phyloP scores from a whole-genome alignment of 2,888 invertebrate species.

The Apodemia zela region DNA sequence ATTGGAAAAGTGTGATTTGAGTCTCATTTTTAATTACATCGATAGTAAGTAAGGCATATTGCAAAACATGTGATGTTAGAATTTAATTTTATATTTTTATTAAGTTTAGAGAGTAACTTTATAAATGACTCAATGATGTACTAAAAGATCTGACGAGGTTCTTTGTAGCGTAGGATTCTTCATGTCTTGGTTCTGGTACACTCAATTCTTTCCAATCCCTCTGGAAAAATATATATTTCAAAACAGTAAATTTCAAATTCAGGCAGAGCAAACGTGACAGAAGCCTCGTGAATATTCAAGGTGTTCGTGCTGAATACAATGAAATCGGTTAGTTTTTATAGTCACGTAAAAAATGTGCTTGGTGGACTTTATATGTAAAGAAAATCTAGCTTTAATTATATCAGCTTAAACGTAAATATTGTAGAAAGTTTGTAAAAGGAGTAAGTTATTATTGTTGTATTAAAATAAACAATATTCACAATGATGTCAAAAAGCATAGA shows the following conservation, averaged over 20 bases:
- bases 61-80: neutral
- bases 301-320: no score
- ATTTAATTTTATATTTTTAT: neutral
- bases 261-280: no score
- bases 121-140: conserved; percentile 29
- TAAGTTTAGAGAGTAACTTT: neutral
- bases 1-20: neutral
- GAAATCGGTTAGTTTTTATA: no score
- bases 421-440: no score
- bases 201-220: conserved; percentile 66
- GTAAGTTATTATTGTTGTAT: no score
- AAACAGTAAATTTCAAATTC: neutral
- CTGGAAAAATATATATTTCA: conserved; percentile 42
- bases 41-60: neutral
- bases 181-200: conserved; percentile 58
- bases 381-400: no score
- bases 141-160: conserved; percentile 33
- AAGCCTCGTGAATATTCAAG: no score
- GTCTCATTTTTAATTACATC: neutral
- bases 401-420: no score
- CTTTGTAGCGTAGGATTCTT: conserved; percentile 23
- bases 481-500: no score
- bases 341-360: no score
- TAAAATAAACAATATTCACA: no score
- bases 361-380: no score